These are phyloP conservation scores for Emydoidea blandingii DNA, from an alignment of 2,797 vertebrate genomes.

Conservation along the genomic window DNA sequence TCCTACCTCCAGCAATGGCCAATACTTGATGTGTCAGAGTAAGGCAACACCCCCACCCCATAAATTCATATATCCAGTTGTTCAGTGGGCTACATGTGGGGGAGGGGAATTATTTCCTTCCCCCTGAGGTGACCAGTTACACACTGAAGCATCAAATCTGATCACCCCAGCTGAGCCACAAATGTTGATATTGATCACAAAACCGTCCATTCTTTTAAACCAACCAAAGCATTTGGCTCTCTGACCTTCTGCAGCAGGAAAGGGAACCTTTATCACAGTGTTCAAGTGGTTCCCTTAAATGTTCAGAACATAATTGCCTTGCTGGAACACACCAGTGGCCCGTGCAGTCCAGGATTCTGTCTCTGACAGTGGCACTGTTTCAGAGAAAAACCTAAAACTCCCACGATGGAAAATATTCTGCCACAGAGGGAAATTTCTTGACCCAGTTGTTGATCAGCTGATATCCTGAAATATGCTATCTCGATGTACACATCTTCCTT, in stretches of 20 bases:
- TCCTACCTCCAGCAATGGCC: background rate
- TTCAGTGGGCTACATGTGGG: background rate
- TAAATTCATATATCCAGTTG: background rate
- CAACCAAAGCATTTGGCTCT: background rate
- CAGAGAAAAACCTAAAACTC: background rate
- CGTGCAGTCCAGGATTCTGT: background rate
- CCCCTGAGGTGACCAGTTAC: background rate
- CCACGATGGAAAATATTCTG: background rate
- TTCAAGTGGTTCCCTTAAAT: background rate
- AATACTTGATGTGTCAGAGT: background rate
- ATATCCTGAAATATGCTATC: background rate
- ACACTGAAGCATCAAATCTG: background rate
- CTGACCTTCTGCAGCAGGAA: background rate
- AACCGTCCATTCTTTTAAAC: background rate
- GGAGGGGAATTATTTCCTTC: background rate
- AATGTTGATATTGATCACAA: background rate
- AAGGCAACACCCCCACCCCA: background rate
- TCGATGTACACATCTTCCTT: background rate
- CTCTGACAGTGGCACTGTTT: background rate
- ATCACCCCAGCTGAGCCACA: background rate
- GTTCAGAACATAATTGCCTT: background rate
- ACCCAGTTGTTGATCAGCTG: background rate
- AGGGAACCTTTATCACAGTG: background rate
- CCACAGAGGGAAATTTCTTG: background rate
- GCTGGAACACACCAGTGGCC: background rate